These are phyloP conservation scores for Aplodontia rufa DNA, from an alignment of 2,113 vertebrate species.

Conservation along the genomic window DNA sequence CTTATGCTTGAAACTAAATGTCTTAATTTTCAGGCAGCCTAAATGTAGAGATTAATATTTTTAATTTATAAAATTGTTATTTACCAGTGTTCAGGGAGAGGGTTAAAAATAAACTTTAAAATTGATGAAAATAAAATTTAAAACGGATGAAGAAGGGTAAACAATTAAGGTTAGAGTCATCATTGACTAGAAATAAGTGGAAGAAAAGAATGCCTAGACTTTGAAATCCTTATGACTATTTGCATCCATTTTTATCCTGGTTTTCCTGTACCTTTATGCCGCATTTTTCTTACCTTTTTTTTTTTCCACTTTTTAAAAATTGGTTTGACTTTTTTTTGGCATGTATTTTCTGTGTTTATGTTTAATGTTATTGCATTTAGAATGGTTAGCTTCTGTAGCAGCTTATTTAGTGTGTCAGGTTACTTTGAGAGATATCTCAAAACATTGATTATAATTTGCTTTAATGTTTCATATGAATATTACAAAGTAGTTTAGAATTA, in stretches of 20 bases:
- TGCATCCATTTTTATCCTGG: background rate
- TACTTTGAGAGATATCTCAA: background rate
- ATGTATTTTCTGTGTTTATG: background rate
- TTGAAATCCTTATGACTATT: background rate
- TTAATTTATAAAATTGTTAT: background rate
- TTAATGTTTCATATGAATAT: constrained; percentile 35
- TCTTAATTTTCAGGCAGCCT: constrained; percentile 25
- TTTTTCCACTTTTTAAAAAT: background rate
- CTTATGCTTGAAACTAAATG: background rate
- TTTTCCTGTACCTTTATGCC: background rate
- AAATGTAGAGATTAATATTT: constrained; percentile 8
- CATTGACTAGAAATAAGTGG: constrained; percentile 24
- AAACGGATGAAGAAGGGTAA: background rate
- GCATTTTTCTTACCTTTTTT: background rate
- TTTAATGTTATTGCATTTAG: background rate
- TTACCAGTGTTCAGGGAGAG: constrained; percentile 13
- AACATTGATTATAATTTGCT: constrained; percentile 26
- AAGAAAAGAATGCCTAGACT: background rate
- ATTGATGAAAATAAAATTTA: constrained; percentile 23
- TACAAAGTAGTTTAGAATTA: background rate
- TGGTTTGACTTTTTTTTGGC: too few species aligned
- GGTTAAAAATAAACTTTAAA: constrained; percentile 41
- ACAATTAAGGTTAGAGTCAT: background rate
- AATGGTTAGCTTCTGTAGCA: background rate
- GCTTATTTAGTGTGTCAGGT: background rate